These are phyloP conservation scores for Pelecanoides urinatrix DNA, from an alignment of 2,113 vertebrate species.

Conservation along the genomic window DNA sequence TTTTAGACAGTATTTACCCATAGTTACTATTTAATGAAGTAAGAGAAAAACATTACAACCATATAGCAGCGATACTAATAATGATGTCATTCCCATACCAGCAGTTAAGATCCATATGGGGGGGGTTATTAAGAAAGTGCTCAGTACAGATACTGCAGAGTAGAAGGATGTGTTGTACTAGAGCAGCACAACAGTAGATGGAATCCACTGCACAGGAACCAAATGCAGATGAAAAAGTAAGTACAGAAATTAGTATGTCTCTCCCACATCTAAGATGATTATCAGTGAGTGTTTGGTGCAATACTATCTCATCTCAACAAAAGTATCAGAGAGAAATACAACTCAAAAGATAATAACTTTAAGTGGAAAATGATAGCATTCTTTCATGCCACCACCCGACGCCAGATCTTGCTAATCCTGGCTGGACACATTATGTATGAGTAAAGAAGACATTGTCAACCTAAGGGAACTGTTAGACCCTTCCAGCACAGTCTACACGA, in stretches of 20 bases:
- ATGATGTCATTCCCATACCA: not conserved
- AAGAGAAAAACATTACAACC: not conserved
- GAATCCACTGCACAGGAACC: not conserved
- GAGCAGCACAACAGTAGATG: not conserved
- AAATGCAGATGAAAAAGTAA: not conserved
- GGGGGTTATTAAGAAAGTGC: not conserved
- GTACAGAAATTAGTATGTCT: not conserved
- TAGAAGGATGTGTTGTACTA: not conserved
- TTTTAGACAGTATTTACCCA: not conserved
- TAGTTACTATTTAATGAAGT: not conserved
- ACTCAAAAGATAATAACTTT: not conserved
- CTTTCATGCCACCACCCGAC: not conserved
- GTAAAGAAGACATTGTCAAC: not conserved
- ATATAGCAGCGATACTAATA: not conserved
- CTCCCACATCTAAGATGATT: not conserved
- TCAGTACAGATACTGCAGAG: not conserved
- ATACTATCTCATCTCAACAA: not conserved
- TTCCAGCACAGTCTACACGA: not conserved
- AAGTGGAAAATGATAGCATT: not conserved
- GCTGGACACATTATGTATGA: not conserved
- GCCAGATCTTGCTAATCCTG: not conserved
- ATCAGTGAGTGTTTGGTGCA: not conserved
- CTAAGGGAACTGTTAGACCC: not conserved
- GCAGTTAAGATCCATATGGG: not conserved
- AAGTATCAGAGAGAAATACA: not conserved